phyloP scores from a whole-genome alignment of 2,113 vertebrate genomes.

The Pygoscelis antarcticus region DNA sequence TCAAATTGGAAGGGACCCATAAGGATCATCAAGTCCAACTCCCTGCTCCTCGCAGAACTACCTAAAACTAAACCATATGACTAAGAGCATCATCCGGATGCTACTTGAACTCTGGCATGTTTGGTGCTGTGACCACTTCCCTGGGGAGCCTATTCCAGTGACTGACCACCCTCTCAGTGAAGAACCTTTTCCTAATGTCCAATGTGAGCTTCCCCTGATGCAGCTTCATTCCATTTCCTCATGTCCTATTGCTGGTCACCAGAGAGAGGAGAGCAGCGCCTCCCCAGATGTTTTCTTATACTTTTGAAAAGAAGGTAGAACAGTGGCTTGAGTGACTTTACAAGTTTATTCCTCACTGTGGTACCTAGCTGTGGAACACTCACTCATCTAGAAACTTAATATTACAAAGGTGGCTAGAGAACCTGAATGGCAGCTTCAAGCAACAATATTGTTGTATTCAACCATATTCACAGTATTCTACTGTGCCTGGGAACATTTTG shows the following conservation, averaged over 20 bases:
- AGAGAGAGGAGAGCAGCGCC: background rate
- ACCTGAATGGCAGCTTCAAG: background rate
- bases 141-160: background rate
- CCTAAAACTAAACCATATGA: background rate
- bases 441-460: no score
- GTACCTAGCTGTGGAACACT: background rate
- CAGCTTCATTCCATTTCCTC: background rate
- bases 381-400: background rate
- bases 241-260: background rate
- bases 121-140: background rate
- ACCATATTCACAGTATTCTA: no score
- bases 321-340: background rate
- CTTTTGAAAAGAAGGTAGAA: background rate
- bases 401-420: background rate
- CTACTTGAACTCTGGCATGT: background rate
- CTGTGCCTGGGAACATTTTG: no score
- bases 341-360: background rate
- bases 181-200: background rate
- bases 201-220: background rate
- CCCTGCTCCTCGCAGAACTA: background rate
- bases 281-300: background rate
- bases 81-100: background rate
- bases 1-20: background rate
- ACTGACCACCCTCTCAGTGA: background rate
- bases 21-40: background rate